Evolutionary conservation across 1,140 invertebrate species (phyloP).

Genomic region (Anoplolepis gracilipes): DNA sequence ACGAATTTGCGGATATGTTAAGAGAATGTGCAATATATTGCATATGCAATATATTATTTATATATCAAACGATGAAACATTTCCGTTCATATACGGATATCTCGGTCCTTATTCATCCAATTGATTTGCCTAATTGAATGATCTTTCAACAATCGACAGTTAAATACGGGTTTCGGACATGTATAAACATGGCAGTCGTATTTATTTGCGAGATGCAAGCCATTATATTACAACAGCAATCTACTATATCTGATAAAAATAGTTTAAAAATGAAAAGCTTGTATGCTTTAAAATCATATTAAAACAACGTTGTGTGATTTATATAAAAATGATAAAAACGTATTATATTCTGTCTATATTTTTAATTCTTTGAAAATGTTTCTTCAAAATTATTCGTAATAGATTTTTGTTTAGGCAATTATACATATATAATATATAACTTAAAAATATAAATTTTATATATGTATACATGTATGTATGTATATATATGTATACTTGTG

Average conservation of each 20-base stretch:
- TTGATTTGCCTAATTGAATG: constrained; percentile 57
- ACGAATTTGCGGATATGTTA: background rate
- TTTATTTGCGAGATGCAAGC: constrained; percentile 27
- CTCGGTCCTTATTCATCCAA: constrained; percentile 25
- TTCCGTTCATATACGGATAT: constrained; percentile 31
- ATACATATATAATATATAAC: too few relatives aligned
- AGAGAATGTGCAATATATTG: constrained; percentile 13
- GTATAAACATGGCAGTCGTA: constrained; percentile 2
- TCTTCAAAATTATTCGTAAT: background rate
- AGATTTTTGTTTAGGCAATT: background rate
- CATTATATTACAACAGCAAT: background rate
- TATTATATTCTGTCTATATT: background rate
- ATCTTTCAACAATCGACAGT: constrained; percentile 25
- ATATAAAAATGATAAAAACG: background rate
- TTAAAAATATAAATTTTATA: background rate
- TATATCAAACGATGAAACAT: constrained; percentile 21
- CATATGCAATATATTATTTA: constrained; percentile 34
- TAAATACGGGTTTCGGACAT: constrained; percentile 31
- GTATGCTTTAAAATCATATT: background rate
- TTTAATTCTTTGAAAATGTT: background rate
- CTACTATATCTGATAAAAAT: background rate
- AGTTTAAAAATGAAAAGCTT: background rate
- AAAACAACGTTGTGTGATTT: background rate
- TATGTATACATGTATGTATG: too few relatives aligned
- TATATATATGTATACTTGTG: too few relatives aligned